A percentile compares a stretch with the other conserved stretches of the same genome.
Conservation (phyloP, 2,113 vertebrate genomes). For the Epinephelus fuscoguttatus region DNA sequence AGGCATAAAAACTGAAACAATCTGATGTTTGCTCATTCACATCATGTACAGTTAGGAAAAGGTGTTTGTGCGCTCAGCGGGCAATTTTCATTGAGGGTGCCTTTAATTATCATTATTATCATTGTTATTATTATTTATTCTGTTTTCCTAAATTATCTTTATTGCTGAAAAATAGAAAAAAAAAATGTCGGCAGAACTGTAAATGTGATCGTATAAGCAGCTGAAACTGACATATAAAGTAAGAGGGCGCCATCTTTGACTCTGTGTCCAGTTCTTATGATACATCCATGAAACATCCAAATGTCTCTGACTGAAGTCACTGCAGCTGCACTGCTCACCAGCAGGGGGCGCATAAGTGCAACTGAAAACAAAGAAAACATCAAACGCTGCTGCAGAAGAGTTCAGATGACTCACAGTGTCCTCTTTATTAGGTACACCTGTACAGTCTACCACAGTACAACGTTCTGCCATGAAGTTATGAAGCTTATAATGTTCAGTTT, state of each 20-base stretch:
- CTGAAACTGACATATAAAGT: too few species aligned
- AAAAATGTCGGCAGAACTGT: too few species aligned
- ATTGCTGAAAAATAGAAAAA: too few species aligned
- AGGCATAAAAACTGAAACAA: too few species aligned
- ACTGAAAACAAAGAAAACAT: not conserved
- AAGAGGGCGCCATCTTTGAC: not conserved
- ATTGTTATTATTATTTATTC: too few species aligned
- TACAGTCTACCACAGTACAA: too few species aligned
- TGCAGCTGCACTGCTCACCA: not conserved
- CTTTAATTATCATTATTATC: too few species aligned
- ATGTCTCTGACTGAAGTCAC: not conserved
- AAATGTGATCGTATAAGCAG: too few species aligned
- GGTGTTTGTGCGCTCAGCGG: not conserved
- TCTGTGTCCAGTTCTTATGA: slow-evolving; percentile 10
- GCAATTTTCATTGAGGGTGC: not conserved
- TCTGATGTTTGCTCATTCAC: too few species aligned
- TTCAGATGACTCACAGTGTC: not conserved
- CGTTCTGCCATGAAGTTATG: not conserved
- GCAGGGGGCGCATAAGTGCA: slow-evolving; percentile 4
- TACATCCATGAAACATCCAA: slow-evolving; percentile 26
- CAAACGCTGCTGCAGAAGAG: slow-evolving; percentile 12
- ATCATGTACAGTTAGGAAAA: too few species aligned
- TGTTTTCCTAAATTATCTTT: too few species aligned
- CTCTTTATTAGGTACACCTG: not conserved
- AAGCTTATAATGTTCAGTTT: not conserved